Base-by-base conservation (phyloP, 1,140 invertebrate genomes). In the Agraylea sexmaculata region DNA sequence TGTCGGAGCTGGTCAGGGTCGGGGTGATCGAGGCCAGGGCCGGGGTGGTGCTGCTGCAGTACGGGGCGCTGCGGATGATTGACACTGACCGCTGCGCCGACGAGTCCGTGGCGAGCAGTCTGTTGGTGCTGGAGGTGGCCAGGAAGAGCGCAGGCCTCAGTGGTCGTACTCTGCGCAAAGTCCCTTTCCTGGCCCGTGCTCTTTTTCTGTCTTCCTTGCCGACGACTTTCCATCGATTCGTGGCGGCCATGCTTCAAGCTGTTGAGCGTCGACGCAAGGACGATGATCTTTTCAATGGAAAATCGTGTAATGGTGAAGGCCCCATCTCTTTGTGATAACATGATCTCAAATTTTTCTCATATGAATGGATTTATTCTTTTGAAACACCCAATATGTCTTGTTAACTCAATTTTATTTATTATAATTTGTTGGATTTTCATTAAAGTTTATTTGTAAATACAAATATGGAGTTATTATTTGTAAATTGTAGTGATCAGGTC, bases 181-280 rank as follows among this genome's bases (percentile, higher is more conserved):
- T 95, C 46, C 89, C 90, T 4, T 87, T 95, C 55, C 60, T 93
- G 38, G 82, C 88, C 8, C 71, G 80, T 49, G 79, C 80, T 15
- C 58, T 75, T 22, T 64, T 65, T 45, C 25, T 3, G 29, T 17
- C 11, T 34, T 21, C 10, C 8, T 18, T 10, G 10, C 28, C 2
- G 25, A 33, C 2, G 21, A 30, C 22, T 30, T 42, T 10, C 3
- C 20, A 1, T 8, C 25, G 2, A 8, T 50, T 47, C 23, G 18
- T 50, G 4, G 19, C 10, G 12, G 39, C 41, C 2, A 44, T 50
- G 42, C 38, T 15, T 6, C 12, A 25, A 33, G 33, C 42, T 18
- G 38, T 50, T 27, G 20, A 37, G 16, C 42, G n/a, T n/a, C n/a
- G n/a, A n/a, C n/a, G n/a, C n/a, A n/a, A n/a, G n/a, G n/a, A n/a